Conservation (phyloP, 2,888 invertebrate species). For the Dromius quadrimaculatus region DNA sequence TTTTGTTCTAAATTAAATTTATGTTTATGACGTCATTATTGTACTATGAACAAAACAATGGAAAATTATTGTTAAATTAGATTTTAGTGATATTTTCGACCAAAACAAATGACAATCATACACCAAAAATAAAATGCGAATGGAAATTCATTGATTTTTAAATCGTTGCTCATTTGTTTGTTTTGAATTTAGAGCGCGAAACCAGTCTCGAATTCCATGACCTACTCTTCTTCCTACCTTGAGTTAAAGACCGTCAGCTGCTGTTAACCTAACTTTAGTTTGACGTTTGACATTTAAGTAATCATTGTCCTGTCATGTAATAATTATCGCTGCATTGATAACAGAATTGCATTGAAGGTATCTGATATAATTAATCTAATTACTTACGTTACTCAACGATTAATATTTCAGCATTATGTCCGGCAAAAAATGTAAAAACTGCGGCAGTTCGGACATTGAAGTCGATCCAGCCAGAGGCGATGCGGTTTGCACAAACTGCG, state of each 20-base stretch:
- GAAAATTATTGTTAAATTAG: too few species aligned
- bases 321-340: not conserved
- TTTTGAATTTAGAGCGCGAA: not conserved
- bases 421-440: conserved; percentile 87
- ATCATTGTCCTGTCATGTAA: conserved; percentile 15
- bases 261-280: conserved; percentile 5
- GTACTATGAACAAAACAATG: too few species aligned
- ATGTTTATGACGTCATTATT: too few species aligned
- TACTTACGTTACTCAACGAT: not conserved
- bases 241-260: not conserved
- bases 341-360: conserved; percentile 12
- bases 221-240: not conserved
- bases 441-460: conserved; percentile 92
- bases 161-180: too few species aligned
- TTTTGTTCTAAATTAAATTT: too few species aligned
- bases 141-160: too few species aligned
- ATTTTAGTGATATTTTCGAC: too few species aligned
- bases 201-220: too few species aligned
- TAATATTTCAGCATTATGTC: conserved; percentile 65
- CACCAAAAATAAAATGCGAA: too few species aligned
- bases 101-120: too few species aligned
- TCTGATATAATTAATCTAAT: not conserved
- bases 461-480: conserved; percentile 95
- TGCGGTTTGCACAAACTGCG: conserved; percentile 96
- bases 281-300: conserved; percentile 21